Evolutionary conservation across 2,113 vertebrate genomes (phyloP), one percentile per base, ranked within the genome.

Genomic region (Indicator maculatus): DNA sequence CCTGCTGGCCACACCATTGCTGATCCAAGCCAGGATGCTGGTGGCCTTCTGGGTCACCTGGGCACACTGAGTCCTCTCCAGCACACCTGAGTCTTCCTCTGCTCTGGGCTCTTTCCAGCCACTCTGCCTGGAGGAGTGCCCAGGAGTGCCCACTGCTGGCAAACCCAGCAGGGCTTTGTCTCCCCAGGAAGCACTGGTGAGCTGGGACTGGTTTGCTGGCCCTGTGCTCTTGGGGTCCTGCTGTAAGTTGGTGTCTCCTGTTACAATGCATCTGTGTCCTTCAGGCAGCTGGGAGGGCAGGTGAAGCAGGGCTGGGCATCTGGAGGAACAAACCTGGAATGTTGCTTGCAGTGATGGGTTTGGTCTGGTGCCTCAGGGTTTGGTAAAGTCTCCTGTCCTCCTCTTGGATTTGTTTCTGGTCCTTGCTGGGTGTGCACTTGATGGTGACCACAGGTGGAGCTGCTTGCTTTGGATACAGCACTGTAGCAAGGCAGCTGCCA

Each of bases 281-380:
- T 26, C 2, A 31, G 74, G 53, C 2, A 52, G 50, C 23, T 26
- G 24, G 50, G 50, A 12, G 50, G 50, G 19, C 8, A 21, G 52
- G 55, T 12, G 11, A 69, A 81, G 41, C 11, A 3, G 28, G 19
- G 16, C 12, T 14, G 47, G 11, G 5, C 50, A 30, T 16, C 27
- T 44, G 55, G 39, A 84, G 74, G 28, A 45, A 56, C 50, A 1
- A 97, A 98, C 98, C 98, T 94, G 98, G 98, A 58, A 98, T 97
- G 50, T 88, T 71, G 66, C 16, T 70, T 8, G 24, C 89, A 7
- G 13, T 83, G 81, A 97, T 41, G 5, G 96, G 95, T 36, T 26
- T 89, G 47, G 31, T 92, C 50, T 93, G 91, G 11, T 90, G 95
- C 90, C 84, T 97, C 13, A 98, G 53, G 26, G 89, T 90, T 67